These are phyloP conservation scores for Crocidura indochinensis DNA, from an alignment of 2,797 vertebrate species.

Conservation along the genomic window DNA sequence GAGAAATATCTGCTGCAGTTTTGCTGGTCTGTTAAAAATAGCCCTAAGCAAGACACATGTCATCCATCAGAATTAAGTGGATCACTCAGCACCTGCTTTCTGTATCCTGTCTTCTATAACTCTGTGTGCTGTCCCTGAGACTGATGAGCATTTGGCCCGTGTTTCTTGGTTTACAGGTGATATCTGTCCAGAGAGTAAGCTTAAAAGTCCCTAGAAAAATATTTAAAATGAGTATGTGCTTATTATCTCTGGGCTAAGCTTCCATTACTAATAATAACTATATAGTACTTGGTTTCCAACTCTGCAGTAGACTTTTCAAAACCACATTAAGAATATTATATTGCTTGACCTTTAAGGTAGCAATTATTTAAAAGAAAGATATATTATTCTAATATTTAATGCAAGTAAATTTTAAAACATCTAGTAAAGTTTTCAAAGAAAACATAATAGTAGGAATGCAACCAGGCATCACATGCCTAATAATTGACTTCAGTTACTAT, in stretches of 20 bases:
- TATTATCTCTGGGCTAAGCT: constrained; percentile 66
- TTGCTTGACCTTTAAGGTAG: constrained; percentile 58
- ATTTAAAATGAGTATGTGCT: constrained; percentile 48
- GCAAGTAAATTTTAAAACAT: constrained; percentile 48
- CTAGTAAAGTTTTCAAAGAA: constrained; percentile 1
- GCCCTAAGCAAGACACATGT: constrained; percentile 71
- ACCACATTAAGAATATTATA: constrained; percentile 43
- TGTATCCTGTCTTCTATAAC: constrained; percentile 64
- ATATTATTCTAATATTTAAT: constrained; percentile 6
- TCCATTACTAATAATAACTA: constrained; percentile 67
- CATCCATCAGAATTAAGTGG: constrained; percentile 83
- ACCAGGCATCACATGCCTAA: neutral
- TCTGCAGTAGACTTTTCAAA: constrained; percentile 50
- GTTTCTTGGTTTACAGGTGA: constrained; percentile 58
- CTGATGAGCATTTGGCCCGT: constrained; percentile 62
- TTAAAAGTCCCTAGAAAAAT: constrained; percentile 65
- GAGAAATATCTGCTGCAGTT: constrained; percentile 45
- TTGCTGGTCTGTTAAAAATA: constrained; percentile 81
- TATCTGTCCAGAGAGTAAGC: constrained; percentile 55
- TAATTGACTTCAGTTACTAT: neutral
- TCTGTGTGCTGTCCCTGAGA: constrained; percentile 60
- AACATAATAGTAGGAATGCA: neutral
- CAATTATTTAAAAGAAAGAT: neutral
- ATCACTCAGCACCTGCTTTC: constrained; percentile 73
- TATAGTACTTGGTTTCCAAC: neutral